Evolutionary conservation across 2,888 invertebrate genomes (phyloP), one percentile per base, ranked within the genome.

Genomic region (Phasia obesa): DNA sequence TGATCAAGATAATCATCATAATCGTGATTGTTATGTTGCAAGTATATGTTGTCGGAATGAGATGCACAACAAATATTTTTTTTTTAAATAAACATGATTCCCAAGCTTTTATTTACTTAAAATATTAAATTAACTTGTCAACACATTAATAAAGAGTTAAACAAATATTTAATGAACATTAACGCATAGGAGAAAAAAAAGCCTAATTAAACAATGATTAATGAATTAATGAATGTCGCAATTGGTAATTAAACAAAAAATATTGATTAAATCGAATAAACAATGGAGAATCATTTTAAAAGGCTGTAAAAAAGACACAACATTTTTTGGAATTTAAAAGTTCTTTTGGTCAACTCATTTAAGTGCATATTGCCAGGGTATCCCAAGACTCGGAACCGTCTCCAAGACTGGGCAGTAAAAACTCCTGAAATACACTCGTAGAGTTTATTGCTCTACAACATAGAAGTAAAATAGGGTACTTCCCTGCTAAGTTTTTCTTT

Each of bases 101-200:
- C 71, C 49, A 53, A 31, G 67, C 44, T 70, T 35, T 62, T 80
- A 53, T 60, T 73, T 67, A 38, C 19, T 79, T 73, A 53, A 60
- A 59, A 44, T 59, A 79, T 79, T 42, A 60, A 62, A 53, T 51
- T 73, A 55, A 31, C 23, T 74, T 74, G 73, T 77, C 69, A 82
- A 82, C 73, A 73, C 77, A 62, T 77, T 60, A 67, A 62, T 73
- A 69, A 82, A 74, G 73, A 73, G 73, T 51, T 76, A 57, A 82
- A 73, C 15, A 77, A 82, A 74, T 73, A 82, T 77, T 69, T 73
- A 77, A 73, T 73, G 67, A 23, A 44, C 53, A 62, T 76, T 77
- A 55, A 51, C 25, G 23, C 44, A 55, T n/a, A 31, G 0, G 11
- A 15, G 49, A 73, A 25, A 49, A 60, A 19, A 65, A 44, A 51